Evolutionary conservation across 1,140 invertebrate genomes (phyloP), one percentile per base, ranked within the genome.

Genomic region (Solenopsis invicta): DNA sequence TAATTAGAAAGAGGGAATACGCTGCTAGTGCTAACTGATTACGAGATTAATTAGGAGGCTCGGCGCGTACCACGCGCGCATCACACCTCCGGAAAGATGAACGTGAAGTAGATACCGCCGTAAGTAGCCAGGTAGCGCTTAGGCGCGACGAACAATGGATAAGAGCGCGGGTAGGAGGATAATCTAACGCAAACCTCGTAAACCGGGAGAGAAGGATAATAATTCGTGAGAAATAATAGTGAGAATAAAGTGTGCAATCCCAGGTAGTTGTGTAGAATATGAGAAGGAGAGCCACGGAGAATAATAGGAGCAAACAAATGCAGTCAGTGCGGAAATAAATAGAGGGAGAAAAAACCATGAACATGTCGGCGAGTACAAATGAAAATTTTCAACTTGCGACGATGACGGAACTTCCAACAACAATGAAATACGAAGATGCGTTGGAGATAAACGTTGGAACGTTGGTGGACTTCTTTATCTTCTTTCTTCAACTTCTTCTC

Each of bases 41-140:
- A 84, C 54, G 64, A 64, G 64, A 88, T 85, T 88, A 87, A 88
- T 90, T 88, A 80, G 45, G n/a, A 72, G 66, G 74, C 66, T 29
- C 16, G 62, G n/a, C 41, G 52, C 34, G 87, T 34, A 13, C 12
- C 37, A 16, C 69, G n/a, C 41, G 52, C 34, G 87, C n/a, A 13
- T 12, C 37, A 16, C 69, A 4, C 24, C 10, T 6, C 18, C 34
- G 64, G 13, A 54, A 41, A 24, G 16, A 41, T 41, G 10, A 37
- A 41, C 10, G 16, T 18, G 64, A 37, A 45, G 62, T 18, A 29
- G n/a, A 64, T 64, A 34, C 9, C 4, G 18, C 4, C 37, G 24
- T 5, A 10, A 67, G n/a, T 41, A 41, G 34, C 21, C 29, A 24
- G 48, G 12, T n/a, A 12, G n/a, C 34, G 24, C 4, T 45, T n/a